Evolutionary conservation across 2,113 vertebrate species (phyloP).

Genomic region (Clarias gariepinus): DNA sequence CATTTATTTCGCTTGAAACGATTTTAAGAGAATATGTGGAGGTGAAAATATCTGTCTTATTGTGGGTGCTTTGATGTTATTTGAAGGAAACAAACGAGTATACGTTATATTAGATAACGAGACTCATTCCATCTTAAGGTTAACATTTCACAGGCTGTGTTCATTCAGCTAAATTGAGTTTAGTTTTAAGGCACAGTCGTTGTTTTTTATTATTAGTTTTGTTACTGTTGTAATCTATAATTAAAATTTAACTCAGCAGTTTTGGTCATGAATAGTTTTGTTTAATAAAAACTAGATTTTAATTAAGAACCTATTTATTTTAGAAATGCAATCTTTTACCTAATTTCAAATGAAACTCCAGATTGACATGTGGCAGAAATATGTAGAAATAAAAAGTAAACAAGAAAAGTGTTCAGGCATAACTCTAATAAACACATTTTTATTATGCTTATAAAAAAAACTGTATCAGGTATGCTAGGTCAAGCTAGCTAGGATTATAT

Average conservation of each 20-base stretch:
- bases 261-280: neutral
- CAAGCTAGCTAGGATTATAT: neutral
- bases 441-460: no score
- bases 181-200: neutral
- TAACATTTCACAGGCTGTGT: neutral
- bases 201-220: neutral
- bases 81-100: neutral
- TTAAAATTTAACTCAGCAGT: neutral
- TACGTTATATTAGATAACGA: neutral
- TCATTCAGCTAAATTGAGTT: neutral
- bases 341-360: neutral
- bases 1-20: neutral
- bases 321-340: no score
- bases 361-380: neutral
- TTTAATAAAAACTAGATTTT: neutral
- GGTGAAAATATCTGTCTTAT: neutral
- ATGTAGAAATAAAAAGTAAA: neutral
- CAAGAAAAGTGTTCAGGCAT: neutral
- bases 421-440: neutral
- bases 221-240: neutral
- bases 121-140: neutral
- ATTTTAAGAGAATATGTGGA: neutral
- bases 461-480: neutral
- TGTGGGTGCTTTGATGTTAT: neutral
- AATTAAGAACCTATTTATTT: neutral